phyloP scores from a whole-genome alignment of 2,113 vertebrate species.

The Trichomycterus rosablanca region DNA sequence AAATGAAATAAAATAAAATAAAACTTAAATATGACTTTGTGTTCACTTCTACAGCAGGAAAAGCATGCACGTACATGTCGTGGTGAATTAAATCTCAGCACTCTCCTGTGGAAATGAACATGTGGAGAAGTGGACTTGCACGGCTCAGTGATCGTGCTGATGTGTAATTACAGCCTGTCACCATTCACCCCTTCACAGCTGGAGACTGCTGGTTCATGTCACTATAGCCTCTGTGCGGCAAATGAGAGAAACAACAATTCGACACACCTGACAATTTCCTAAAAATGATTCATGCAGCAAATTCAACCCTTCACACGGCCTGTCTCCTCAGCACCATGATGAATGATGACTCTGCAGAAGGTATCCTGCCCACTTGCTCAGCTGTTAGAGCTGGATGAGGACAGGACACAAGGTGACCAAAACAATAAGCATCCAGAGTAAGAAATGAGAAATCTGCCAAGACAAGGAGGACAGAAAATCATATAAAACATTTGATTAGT shows the following conservation, averaged over 20 bases:
- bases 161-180: constrained; percentile 40
- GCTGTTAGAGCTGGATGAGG: too few relatives aligned
- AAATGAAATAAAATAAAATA: too few relatives aligned
- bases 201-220: constrained; percentile 10
- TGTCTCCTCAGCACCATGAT: neutral
- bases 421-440: too few relatives aligned
- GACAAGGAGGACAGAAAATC: too few relatives aligned
- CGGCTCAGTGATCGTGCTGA: constrained; percentile 29
- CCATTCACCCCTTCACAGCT: constrained; percentile 21
- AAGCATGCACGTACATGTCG: too few relatives aligned
- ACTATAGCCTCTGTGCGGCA: too few relatives aligned
- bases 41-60: too few relatives aligned
- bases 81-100: too few relatives aligned
- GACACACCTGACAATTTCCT: neutral
- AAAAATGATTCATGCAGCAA: neutral
- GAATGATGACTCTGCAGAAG: neutral
- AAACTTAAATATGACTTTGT: too few relatives aligned
- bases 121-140: constrained; percentile 22
- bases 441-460: too few relatives aligned
- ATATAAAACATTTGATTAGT: too few relatives aligned
- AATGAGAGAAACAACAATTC: neutral
- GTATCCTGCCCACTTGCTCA: neutral
- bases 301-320: neutral
- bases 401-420: neutral
- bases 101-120: constrained; percentile 29